Evolutionary conservation across 2,797 vertebrate species (phyloP).

Genomic region (Phalanger gymnotis): DNA sequence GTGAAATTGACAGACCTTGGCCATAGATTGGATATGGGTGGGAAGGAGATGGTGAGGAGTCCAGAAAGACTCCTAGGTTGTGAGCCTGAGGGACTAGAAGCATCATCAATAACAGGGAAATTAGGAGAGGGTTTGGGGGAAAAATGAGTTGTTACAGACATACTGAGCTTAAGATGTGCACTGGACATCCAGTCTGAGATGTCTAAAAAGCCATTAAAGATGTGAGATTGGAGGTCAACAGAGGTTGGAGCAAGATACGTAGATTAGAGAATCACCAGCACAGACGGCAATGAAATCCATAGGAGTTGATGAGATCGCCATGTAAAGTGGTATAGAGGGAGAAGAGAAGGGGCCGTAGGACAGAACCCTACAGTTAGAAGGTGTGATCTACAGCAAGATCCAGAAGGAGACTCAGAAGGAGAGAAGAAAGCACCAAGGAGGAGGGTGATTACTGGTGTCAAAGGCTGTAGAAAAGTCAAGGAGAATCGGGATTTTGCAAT

Average conservation of each 20-base stretch:
- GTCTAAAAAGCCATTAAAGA: not conserved
- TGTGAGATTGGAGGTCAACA: not conserved
- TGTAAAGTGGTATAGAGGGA: not conserved
- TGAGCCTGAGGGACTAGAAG: not conserved
- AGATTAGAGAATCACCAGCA: not conserved
- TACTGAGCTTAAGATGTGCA: not conserved
- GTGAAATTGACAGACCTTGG: not conserved
- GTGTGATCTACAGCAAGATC: not conserved
- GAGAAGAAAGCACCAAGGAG: not conserved
- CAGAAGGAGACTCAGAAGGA: not conserved
- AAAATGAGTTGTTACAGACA: not conserved
- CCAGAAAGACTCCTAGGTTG: not conserved
- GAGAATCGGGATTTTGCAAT: not conserved
- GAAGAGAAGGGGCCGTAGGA: not conserved
- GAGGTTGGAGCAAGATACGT: not conserved
- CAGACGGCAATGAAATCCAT: not conserved
- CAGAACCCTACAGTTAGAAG: no score
- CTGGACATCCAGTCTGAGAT: not conserved
- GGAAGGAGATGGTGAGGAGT: not conserved
- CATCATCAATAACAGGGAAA: not conserved
- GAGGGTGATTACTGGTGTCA: not conserved
- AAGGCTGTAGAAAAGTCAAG: not conserved
- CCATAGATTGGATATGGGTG: not conserved
- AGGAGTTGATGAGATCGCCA: not conserved
- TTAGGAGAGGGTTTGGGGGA: not conserved